These are phyloP conservation scores for Galerucella calmariensis DNA, from an alignment of 2,888 invertebrate genomes.

Conservation along the genomic window DNA sequence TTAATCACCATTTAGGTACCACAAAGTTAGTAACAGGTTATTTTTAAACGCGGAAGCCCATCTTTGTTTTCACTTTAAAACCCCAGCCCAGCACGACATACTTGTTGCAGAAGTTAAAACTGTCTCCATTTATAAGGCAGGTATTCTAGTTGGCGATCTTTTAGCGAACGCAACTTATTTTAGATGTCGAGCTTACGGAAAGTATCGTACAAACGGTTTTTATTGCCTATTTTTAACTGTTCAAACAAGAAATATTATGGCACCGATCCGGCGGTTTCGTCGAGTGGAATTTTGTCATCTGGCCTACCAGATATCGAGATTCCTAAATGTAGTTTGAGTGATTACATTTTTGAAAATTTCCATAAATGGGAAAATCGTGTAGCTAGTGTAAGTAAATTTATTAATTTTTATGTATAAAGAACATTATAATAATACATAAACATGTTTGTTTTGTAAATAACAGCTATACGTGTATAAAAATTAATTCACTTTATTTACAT, in stretches of 20 bases:
- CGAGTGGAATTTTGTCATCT: constrained; percentile 34
- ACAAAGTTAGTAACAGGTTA: background rate
- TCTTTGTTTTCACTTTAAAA: constrained; percentile 7
- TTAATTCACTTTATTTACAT: too few species aligned
- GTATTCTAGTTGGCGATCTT: background rate
- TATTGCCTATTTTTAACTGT: constrained; percentile 4
- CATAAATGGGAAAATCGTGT: constrained; percentile 69
- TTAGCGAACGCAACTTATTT: background rate
- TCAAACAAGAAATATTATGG: background rate
- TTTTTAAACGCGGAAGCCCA: constrained; percentile 15
- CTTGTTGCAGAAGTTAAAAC: background rate
- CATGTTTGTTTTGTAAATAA: too few species aligned
- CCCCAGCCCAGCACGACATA: background rate
- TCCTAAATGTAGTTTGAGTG: constrained; percentile 68
- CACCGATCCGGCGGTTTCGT: background rate
- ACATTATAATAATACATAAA: too few species aligned
- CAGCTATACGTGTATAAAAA: too few species aligned
- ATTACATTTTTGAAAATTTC: constrained; percentile 69
- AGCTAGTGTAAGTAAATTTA: constrained; percentile 70
- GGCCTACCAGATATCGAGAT: constrained; percentile 67
- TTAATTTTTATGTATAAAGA: background rate
- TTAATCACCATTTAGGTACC: background rate
- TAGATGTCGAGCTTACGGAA: constrained; percentile 11
- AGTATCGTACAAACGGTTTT: constrained; percentile 7
- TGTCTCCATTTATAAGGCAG: constrained; percentile 2